Evolutionary conservation across 35 echinoderm and acorn worm species (phyloP).

Genomic region (Diadema setosum): DNA sequence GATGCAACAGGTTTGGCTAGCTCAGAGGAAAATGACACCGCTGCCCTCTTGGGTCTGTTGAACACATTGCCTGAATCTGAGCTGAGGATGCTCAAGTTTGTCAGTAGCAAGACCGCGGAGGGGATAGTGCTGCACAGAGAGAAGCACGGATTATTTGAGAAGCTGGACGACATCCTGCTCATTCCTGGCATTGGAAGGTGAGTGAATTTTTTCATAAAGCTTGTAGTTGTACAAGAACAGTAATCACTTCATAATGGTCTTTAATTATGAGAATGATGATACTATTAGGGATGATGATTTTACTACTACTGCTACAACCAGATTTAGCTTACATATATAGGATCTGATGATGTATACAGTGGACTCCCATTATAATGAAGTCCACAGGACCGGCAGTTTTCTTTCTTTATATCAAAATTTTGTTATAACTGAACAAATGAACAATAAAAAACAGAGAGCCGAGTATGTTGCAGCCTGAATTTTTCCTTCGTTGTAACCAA

Average conservation of each 20-base stretch:
- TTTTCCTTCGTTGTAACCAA: too few species aligned
- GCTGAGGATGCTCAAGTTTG: not conserved
- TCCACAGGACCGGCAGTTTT: too few species aligned
- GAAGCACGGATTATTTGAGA: not conserved
- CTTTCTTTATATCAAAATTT: too few species aligned
- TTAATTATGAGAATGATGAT: not conserved
- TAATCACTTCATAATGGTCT: too few species aligned
- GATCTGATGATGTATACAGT: not conserved
- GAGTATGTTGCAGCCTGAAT: too few species aligned
- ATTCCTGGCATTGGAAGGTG: conserved; percentile 31
- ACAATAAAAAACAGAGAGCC: too few species aligned
- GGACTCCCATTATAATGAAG: too few species aligned
- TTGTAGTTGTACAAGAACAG: too few species aligned
- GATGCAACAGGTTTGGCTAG: too few species aligned
- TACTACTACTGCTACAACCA: not conserved
- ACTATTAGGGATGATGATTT: not conserved
- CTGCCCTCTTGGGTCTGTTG: not conserved
- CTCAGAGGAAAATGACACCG: too few species aligned
- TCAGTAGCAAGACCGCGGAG: not conserved
- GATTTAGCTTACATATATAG: not conserved
- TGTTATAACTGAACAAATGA: too few species aligned
- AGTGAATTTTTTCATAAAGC: not conserved
- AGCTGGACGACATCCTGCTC: not conserved
- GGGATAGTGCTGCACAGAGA: conserved; percentile 1
- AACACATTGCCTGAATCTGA: conserved; percentile 27